A percentile compares a stretch with the other conserved stretches of the same genome.
Evolutionary conservation across 1,140 invertebrate genomes (phyloP).

Genomic region (Cotesia chilonis): DNA sequence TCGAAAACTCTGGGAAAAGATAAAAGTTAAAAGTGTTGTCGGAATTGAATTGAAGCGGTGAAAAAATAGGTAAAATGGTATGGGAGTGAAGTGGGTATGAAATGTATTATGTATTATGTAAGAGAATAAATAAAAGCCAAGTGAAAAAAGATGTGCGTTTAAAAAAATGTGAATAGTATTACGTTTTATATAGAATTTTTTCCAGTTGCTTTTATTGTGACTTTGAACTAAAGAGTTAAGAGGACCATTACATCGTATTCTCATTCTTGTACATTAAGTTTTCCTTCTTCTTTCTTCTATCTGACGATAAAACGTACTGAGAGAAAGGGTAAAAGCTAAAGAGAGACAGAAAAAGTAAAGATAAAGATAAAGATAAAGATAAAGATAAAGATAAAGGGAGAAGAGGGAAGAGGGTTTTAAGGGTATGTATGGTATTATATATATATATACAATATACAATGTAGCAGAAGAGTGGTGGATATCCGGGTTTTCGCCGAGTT

Average conservation of each 20-base stretch:
- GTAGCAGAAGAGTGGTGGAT: conserved; percentile 39
- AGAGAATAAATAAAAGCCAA: background rate
- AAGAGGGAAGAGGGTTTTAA: background rate
- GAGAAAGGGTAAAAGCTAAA: background rate
- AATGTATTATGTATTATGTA: too few relatives aligned
- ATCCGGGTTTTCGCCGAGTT: conserved; percentile 56
- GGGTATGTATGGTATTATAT: conserved; percentile 13
- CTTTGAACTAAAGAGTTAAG: background rate
- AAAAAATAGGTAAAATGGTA: background rate
- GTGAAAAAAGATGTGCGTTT: conserved; percentile 38
- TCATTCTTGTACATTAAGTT: background rate
- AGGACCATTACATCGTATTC: conserved; percentile 14
- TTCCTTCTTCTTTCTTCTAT: background rate
- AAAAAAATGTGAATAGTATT: conserved; percentile 36
- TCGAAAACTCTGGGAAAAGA: background rate
- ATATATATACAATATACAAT: conserved; percentile 1
- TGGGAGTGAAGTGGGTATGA: conserved; percentile 15
- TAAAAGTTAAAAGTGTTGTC: conserved; percentile 8
- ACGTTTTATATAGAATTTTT: background rate
- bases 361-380: background rate
- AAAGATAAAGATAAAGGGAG: conserved; percentile 15
- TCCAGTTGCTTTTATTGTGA: conserved; percentile 4
- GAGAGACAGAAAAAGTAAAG: conserved; percentile 5
- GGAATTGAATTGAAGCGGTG: conserved; percentile 2
- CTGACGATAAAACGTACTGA: background rate